Evolutionary conservation across 2,113 vertebrate genomes (phyloP).

Genomic region (Pitta sordida): DNA sequence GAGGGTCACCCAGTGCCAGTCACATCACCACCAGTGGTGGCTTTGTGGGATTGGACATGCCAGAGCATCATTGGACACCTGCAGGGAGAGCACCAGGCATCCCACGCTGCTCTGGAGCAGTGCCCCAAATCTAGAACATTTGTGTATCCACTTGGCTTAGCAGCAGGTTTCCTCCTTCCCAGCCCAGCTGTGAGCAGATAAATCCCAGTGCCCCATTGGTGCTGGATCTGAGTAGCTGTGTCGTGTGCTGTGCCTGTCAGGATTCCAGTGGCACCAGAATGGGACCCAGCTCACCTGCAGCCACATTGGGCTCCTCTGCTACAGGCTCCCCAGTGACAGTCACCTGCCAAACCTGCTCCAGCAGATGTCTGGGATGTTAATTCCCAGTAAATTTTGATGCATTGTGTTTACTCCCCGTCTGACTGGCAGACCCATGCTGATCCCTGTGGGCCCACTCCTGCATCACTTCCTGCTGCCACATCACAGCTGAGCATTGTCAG

Average conservation of each 20-base stretch:
- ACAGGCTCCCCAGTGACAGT: rapidly evolving
- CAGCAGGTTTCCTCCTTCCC: not conserved
- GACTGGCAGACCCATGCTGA: not conserved
- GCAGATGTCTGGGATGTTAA: not conserved
- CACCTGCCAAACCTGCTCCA: not conserved
- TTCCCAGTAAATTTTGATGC: slow-evolving; percentile 20
- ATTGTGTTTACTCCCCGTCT: not conserved
- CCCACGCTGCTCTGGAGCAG: rapidly evolving
- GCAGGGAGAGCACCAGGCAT: rapidly evolving
- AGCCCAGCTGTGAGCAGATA: not conserved
- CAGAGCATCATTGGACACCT: rapidly evolving
- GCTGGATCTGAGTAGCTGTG: rapidly evolving
- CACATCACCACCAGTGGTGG: rapidly evolving
- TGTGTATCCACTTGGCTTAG: rapidly evolving
- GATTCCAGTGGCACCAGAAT: not conserved
- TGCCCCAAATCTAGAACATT: rapidly evolving
- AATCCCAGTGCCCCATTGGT: rapidly evolving
- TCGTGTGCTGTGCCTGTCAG: not conserved
- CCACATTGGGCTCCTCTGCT: not conserved
- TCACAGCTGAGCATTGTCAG: rapidly evolving
- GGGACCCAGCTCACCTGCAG: rapidly evolving
- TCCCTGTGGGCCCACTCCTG: rapidly evolving
- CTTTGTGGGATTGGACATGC: rapidly evolving
- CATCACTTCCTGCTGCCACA: rapidly evolving
- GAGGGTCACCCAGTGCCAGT: not conserved